These are phyloP conservation scores for Carabus problematicus DNA, from an alignment of 2,888 invertebrate genomes.

Conservation along the genomic window DNA sequence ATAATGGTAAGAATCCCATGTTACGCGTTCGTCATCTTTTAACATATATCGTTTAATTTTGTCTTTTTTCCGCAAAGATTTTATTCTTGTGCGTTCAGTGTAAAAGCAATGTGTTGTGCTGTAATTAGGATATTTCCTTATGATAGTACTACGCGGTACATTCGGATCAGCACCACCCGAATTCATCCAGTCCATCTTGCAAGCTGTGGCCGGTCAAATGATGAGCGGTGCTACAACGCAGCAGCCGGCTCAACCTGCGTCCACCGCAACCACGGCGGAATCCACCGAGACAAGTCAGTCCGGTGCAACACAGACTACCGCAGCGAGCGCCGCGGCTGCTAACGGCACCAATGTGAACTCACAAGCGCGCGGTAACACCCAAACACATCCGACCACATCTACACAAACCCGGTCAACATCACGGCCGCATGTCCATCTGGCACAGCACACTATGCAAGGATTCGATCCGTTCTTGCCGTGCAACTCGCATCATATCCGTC, in stretches of 20 bases:
- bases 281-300: constrained; percentile 12
- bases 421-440: constrained; percentile 72
- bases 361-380: constrained; percentile 67
- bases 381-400: constrained; percentile 74
- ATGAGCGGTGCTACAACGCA: constrained; percentile 49
- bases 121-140: constrained; percentile 37
- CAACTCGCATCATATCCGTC: constrained; percentile 72
- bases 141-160: constrained; percentile 58
- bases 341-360: constrained; percentile 52
- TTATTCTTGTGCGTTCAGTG: not conserved
- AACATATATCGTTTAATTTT: not conserved
- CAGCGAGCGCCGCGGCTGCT: constrained; percentile 47
- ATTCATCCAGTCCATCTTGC: constrained; percentile 65
- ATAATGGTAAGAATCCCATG: constrained; percentile 50
- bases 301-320: constrained; percentile 4
- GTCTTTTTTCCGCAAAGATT: not conserved
- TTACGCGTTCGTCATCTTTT: not conserved
- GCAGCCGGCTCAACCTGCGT: constrained; percentile 22
- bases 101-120: not conserved
- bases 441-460: constrained; percentile 64
- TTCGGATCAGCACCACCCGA: constrained; percentile 60
- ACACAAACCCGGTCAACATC: constrained; percentile 74
- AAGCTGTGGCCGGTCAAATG: constrained; percentile 62
- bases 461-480: constrained; percentile 76
- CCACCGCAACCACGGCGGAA: constrained; percentile 11